Percentiles rank a stretch among this genome's conserved stretches.
These are phyloP conservation scores for Cristatella mucedo DNA, from an alignment of 2,888 invertebrate species.

Conservation along the genomic window DNA sequence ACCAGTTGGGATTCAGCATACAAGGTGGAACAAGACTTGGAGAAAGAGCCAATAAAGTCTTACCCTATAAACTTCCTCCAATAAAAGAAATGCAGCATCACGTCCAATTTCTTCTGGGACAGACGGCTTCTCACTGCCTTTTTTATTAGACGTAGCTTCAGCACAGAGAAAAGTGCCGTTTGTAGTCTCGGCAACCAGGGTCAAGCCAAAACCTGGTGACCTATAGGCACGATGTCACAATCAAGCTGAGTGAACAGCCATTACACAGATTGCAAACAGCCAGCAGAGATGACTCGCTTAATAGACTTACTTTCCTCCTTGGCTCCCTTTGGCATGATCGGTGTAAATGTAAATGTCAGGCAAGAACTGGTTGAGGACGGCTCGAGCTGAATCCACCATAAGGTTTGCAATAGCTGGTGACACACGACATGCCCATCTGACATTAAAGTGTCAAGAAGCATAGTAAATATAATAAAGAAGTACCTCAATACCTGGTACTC, in stretches of 20 bases:
- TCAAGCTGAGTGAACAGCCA: not conserved
- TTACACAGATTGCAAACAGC: too few species aligned
- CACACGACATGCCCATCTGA: conserved; percentile 55
- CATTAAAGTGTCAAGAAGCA: too few species aligned
- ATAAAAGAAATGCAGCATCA: conserved; percentile 58
- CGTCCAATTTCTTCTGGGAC: conserved; percentile 81
- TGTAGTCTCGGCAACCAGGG: conserved; percentile 75
- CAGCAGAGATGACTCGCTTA: too few species aligned
- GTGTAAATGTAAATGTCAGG: conserved; percentile 89
- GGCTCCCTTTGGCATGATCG: conserved; percentile 71
- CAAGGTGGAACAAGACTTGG: too few species aligned
- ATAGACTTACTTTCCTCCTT: conserved; percentile 56
- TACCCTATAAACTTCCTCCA: conserved; percentile 66
- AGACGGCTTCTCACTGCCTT: conserved; percentile 41
- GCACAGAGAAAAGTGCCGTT: conserved; percentile 47
- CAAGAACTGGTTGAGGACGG: conserved; percentile 69
- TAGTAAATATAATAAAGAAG: too few species aligned
- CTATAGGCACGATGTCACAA: conserved; percentile 19
- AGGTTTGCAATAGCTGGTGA: conserved; percentile 85
- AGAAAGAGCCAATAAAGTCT: conserved; percentile 10
- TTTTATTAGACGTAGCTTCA: conserved; percentile 38
- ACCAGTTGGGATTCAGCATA: too few species aligned
- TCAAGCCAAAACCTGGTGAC: conserved; percentile 64
- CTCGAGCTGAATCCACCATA: conserved; percentile 79
- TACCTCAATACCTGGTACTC: too few species aligned